These are phyloP conservation scores for Narcine bancroftii DNA, from an alignment of 2,113 vertebrate genomes.

Conservation along the genomic window DNA sequence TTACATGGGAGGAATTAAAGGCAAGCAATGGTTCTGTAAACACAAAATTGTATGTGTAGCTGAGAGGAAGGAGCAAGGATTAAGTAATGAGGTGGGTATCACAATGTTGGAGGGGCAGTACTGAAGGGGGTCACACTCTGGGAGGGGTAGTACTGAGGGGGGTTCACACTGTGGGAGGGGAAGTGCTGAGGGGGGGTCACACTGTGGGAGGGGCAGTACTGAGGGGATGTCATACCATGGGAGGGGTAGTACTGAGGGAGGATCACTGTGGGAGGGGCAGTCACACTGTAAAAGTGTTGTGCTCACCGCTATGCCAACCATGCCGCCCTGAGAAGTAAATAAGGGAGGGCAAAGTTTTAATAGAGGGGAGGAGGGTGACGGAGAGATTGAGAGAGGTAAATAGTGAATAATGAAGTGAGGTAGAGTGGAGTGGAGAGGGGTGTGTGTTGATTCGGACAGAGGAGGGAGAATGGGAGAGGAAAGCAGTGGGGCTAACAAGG, in stretches of 20 bases:
- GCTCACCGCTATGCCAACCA: too few species aligned
- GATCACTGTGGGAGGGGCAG: too few species aligned
- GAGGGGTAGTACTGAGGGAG: too few species aligned
- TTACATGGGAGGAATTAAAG: neutral
- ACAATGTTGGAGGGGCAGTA: too few species aligned
- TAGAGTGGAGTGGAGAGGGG: neutral
- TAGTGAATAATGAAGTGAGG: neutral
- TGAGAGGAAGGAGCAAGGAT: neutral
- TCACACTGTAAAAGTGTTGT: neutral
- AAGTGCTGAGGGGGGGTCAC: too few species aligned
- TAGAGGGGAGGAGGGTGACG: neutral
- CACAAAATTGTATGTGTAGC: neutral
- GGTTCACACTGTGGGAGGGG: too few species aligned
- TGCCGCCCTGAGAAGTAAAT: too few species aligned
- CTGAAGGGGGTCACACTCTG: too few species aligned
- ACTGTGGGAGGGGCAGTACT: too few species aligned
- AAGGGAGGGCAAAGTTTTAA: neutral
- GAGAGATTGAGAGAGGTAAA: neutral
- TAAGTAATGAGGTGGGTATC: neutral
- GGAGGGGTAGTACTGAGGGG: too few species aligned
- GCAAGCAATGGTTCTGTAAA: neutral
- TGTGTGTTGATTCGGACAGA: too few species aligned
- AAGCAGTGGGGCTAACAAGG: neutral
- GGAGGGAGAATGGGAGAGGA: neutral
- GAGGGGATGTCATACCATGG: too few species aligned